phyloP scores from a whole-genome alignment of 2,888 invertebrate species.

The Rutpela maculata region DNA sequence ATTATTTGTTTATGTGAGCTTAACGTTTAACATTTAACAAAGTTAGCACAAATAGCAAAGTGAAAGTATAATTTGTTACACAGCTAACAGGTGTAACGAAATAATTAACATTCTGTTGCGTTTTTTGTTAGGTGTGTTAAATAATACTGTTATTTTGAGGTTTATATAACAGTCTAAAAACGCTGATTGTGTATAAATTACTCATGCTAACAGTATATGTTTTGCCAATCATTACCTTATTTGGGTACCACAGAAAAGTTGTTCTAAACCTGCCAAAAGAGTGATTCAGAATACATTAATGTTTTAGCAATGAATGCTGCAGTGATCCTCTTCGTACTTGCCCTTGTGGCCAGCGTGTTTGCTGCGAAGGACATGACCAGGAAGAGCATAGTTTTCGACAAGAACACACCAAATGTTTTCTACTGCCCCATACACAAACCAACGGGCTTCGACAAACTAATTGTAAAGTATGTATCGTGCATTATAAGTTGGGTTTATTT shows the following conservation, averaged over 20 bases:
- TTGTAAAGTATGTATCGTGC: constrained; percentile 77
- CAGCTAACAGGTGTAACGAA: background rate
- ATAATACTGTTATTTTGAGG: background rate
- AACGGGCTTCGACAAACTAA: constrained; percentile 84
- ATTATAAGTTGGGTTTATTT: constrained; percentile 16
- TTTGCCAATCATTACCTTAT: background rate
- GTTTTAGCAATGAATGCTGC: constrained; percentile 44
- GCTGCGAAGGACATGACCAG: constrained; percentile 83
- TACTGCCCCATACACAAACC: constrained; percentile 87
- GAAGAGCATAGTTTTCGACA: constrained; percentile 86
- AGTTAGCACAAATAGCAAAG: constrained; percentile 3
- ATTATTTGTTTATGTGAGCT: background rate
- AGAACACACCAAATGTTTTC: constrained; percentile 87
- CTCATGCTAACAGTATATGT: constrained; percentile 8
- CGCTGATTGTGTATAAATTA: background rate
- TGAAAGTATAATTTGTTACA: constrained; percentile 17
- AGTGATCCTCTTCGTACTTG: constrained; percentile 38
- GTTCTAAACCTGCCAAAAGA: background rate
- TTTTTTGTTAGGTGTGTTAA: background rate
- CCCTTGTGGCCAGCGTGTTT: constrained; percentile 40
- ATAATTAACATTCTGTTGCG: background rate
- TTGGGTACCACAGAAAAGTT: background rate
- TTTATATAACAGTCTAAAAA: constrained; percentile 2
- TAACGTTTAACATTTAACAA: background rate
- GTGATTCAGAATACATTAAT: too few species aligned